These are phyloP conservation scores for Oncorhynchus kisutch DNA, from an alignment of 2,113 vertebrate genomes.

Conservation along the genomic window DNA sequence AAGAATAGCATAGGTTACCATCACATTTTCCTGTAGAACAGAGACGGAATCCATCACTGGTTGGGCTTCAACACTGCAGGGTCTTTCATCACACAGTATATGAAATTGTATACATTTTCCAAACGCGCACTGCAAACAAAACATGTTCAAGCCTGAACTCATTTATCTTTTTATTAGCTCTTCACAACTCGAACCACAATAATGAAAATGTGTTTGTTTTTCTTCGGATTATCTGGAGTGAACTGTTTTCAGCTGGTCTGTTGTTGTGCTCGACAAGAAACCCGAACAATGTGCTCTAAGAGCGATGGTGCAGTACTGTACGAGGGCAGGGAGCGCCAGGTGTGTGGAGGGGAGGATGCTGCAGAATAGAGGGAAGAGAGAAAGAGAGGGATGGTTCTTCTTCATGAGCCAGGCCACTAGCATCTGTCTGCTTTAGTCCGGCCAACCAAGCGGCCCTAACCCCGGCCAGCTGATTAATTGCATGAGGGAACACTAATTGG, in stretches of 20 bases:
- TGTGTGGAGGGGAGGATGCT: constrained; percentile 33
- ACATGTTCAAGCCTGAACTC: not conserved
- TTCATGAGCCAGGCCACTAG: constrained; percentile 53
- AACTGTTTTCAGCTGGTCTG: constrained; percentile 31
- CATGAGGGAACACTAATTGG: constrained; percentile 78
- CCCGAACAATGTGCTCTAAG: constrained; percentile 38
- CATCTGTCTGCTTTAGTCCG: constrained; percentile 60
- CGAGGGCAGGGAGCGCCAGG: constrained; percentile 34
- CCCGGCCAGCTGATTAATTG: constrained; percentile 74
- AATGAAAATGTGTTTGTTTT: constrained; percentile 1
- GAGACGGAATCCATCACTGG: not conserved
- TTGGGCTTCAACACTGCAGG: not conserved
- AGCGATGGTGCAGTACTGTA: constrained; percentile 31
- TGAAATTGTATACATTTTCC: too few species aligned
- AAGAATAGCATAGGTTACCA: too few species aligned
- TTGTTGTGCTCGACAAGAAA: constrained; percentile 51
- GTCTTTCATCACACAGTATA: not conserved
- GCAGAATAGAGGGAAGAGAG: constrained; percentile 5
- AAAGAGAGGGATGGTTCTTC: constrained; percentile 46
- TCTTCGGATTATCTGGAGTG: constrained; percentile 28
- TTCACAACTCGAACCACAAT: not conserved
- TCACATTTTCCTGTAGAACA: not conserved
- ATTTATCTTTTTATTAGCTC: not conserved
- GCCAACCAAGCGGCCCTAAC: constrained; percentile 57
- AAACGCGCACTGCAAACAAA: not conserved